Conservation (phyloP, 1,140 invertebrate genomes). For the Muscidifurax raptorellus region DNA sequence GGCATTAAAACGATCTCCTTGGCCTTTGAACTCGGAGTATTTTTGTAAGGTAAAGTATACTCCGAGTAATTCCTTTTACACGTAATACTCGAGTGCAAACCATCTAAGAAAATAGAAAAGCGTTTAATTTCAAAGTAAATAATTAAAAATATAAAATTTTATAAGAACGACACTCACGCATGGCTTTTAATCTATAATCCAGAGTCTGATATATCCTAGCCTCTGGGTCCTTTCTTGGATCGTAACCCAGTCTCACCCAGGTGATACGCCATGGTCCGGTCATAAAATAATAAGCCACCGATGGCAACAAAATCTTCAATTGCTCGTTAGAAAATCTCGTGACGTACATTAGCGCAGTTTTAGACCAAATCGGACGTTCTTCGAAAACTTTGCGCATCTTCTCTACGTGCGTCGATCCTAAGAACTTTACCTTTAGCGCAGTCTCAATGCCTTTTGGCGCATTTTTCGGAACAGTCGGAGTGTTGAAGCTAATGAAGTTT, state of each 20-base stretch:
- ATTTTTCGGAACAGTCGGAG: slow-evolving; percentile 75
- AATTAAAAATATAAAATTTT: not conserved
- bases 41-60: slow-evolving; percentile 76
- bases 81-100: slow-evolving; percentile 76
- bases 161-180: slow-evolving; percentile 72
- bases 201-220: slow-evolving; percentile 90
- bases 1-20: slow-evolving; percentile 70
- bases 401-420: slow-evolving; percentile 71
- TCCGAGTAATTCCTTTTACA: slow-evolving; percentile 77
- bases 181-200: slow-evolving; percentile 87
- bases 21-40: slow-evolving; percentile 66
- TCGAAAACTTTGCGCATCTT: slow-evolving; percentile 82
- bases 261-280: slow-evolving; percentile 92
- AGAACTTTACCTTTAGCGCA: slow-evolving; percentile 74
- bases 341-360: slow-evolving; percentile 82
- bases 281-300: slow-evolving; percentile 88
- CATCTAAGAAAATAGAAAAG: slow-evolving; percentile 70
- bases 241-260: slow-evolving; percentile 91
- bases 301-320: slow-evolving; percentile 88
- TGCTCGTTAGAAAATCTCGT: slow-evolving; percentile 80
- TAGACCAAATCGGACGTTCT: slow-evolving; percentile 90
- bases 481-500: slow-evolving; percentile 77
- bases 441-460: slow-evolving; percentile 75
- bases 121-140: slow-evolving; percentile 7
- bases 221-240: slow-evolving; percentile 87